Base-by-base conservation (phyloP, 2,113 vertebrate genomes). In the Ranitomeya imitator region DNA sequence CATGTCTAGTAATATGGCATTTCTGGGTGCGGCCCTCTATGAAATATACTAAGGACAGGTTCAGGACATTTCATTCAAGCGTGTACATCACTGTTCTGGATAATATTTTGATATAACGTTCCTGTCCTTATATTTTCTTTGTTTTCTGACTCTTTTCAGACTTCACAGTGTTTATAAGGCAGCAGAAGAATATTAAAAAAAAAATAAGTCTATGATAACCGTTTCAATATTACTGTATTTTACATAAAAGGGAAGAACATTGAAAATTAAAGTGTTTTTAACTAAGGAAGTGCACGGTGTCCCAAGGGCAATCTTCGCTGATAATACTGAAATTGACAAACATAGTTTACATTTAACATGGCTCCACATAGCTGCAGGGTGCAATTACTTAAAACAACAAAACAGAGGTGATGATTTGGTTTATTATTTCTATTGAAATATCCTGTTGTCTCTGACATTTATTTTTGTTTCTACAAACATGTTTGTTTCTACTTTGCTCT, bases 401-500 rank as follows among this genome's bases (percentile, higher is more conserved):
- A 18, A 51, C 0, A 0, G 23, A 90, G 65, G 65, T 87, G 91
- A 79, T 55, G 87, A 51, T 87, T 88, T 79, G 80, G 85, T 85
- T 88, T 87, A 57, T 85, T 23, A 0, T 90, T 6, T 77, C 76
- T 85, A 63, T 59, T 89, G 52, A 52, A 85, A 61, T 3, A n/a
- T 45, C 78, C 57, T 37, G 31, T 6, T 59, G 78, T 11, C 61
- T 77, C 79, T 78, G 0, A 88, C 67, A 11, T 90, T 92, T 92
- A 90, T 86, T 86, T 57, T 88, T 76, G 23, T 45, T 79, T 71
- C 23, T 90, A 59, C 85, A 84, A 74, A 82, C 9, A 31, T 14
- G 89, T 91, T 90, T 23, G 45, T 26, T 61, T 51, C 61, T 65
- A 23, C 37, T 26, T 37, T 81, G 55, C 45, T 45, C 76, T 45